These are phyloP conservation scores for Xestia c-nigrum DNA, from an alignment of 2,888 invertebrate species.

Conservation along the genomic window DNA sequence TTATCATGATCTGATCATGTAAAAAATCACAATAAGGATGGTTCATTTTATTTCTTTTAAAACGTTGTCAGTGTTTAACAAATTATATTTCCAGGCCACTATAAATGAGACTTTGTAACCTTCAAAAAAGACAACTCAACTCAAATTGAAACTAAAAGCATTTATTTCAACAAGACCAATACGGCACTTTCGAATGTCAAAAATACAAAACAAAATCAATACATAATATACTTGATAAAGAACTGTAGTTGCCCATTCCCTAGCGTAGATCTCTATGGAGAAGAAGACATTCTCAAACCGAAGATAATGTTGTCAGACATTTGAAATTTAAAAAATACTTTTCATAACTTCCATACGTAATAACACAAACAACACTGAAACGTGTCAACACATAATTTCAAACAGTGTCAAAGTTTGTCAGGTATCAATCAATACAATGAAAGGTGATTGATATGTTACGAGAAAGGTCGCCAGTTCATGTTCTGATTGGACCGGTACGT, in stretches of 20 bases:
- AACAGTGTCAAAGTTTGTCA: constrained; percentile 31
- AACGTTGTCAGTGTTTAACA: not conserved
- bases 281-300: not conserved
- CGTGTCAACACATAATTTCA: not conserved
- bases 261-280: no score
- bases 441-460: constrained; percentile 11
- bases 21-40: no score
- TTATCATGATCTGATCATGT: no score
- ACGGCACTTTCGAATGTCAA: no score
- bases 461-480: not conserved
- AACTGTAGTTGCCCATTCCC: no score
- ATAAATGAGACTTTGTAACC: not conserved
- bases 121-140: not conserved
- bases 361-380: not conserved
- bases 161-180: no score
- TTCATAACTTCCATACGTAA: not conserved
- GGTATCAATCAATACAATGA: constrained; percentile 42
- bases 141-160: no score
- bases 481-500: not conserved
- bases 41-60: no score
- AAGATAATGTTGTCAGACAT: not conserved
- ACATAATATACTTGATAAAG: no score
- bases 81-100: not conserved
- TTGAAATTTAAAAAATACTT: constrained; percentile 10
- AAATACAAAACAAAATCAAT: no score